phyloP scores from a whole-genome alignment of 2,113 vertebrate species.

The Bothrops jararaca region DNA sequence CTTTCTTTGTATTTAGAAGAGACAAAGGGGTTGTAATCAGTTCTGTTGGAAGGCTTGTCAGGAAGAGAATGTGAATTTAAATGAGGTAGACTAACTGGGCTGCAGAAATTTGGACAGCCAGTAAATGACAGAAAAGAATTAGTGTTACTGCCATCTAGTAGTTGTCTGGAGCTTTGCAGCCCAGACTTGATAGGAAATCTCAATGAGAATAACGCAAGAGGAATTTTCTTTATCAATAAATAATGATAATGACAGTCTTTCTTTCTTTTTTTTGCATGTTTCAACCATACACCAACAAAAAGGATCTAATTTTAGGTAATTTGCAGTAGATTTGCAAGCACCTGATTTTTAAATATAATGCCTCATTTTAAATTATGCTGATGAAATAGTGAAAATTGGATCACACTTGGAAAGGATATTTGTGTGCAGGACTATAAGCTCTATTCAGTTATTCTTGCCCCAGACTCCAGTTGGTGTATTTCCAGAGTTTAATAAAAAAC shows the following conservation, averaged over 20 bases:
- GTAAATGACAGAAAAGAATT: neutral
- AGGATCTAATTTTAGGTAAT: neutral
- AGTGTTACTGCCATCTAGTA: neutral
- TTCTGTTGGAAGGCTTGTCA: neutral
- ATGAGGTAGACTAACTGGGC: neutral
- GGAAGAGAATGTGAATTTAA: neutral
- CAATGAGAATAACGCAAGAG: neutral
- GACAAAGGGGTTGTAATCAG: neutral
- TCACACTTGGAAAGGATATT: neutral
- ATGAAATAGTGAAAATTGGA: neutral
- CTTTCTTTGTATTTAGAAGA: neutral
- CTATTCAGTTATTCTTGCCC: neutral
- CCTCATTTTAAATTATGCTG: neutral
- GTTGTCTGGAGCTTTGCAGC: neutral
- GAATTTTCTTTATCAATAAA: too few relatives aligned
- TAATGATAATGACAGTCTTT: neutral
- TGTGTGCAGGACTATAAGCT: neutral
- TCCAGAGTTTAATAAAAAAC: neutral
- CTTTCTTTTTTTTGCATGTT: neutral
- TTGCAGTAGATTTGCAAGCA: neutral
- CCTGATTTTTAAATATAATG: neutral
- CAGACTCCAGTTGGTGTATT: neutral
- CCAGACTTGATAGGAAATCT: neutral
- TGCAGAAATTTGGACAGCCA: neutral
- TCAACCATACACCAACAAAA: neutral